Percentiles rank a stretch among this genome's conserved stretches.
Conservation (phyloP, 2,888 invertebrate genomes). For the Dryococelus australis region DNA sequence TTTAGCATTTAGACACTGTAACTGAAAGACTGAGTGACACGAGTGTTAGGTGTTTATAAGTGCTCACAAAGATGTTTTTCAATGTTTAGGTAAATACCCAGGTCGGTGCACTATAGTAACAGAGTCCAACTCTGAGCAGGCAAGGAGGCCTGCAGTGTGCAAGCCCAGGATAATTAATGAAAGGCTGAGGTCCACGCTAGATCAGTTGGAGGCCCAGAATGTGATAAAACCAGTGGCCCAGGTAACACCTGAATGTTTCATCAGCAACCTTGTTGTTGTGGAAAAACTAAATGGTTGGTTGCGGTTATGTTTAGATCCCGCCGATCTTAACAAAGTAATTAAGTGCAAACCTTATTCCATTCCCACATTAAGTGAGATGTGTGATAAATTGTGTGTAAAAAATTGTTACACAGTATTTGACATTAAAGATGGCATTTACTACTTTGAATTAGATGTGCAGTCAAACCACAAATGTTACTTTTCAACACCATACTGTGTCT, state of each 20-base stretch:
- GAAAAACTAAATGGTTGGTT: too few species aligned
- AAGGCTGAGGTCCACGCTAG: too few species aligned
- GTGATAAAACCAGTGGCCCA: too few species aligned
- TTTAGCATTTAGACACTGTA: too few species aligned
- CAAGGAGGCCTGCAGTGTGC: background rate
- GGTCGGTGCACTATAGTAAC: background rate
- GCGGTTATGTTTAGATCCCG: too few species aligned
- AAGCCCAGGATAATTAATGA: too few species aligned
- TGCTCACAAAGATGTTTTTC: background rate
- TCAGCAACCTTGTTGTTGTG: too few species aligned
- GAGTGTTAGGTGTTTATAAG: background rate
- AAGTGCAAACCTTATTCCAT: too few species aligned
- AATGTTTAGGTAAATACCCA: background rate
- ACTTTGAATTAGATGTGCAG: background rate
- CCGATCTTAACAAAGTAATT: too few species aligned
- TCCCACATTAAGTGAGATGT: background rate
- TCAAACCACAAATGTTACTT: background rate
- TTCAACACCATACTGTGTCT: background rate
- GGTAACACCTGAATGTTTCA: too few species aligned
- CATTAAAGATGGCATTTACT: background rate
- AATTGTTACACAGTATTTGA: background rate
- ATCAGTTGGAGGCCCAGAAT: too few species aligned
- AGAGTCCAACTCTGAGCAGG: background rate
- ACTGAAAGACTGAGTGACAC: too few species aligned
- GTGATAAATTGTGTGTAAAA: background rate